Conservation (phyloP, 2,113 vertebrate genomes). For the Epinephelus cyanopodus region DNA sequence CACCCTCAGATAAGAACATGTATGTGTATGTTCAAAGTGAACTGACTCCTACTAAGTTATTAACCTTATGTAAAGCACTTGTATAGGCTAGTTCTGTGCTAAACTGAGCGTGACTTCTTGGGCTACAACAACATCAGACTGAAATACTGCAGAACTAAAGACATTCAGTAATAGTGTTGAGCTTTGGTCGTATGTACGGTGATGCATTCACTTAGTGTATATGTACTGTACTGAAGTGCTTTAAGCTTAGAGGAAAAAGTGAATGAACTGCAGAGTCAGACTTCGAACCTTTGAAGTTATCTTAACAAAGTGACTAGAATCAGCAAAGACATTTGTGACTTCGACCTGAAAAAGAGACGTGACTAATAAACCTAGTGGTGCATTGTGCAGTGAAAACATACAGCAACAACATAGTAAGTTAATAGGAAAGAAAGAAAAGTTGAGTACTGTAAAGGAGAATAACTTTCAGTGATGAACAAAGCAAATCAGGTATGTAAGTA, state of each 20-base stretch:
- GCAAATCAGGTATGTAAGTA: background rate
- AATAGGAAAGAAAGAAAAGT: background rate
- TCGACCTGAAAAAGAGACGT: background rate
- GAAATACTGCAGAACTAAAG: background rate
- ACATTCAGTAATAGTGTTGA: background rate
- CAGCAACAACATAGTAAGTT: background rate
- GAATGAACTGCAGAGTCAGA: background rate
- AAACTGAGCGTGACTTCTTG: background rate
- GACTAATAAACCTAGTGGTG: background rate
- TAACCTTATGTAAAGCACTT: background rate
- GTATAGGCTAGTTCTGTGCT: background rate
- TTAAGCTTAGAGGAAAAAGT: background rate
- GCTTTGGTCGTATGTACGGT: background rate
- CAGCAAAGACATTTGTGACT: background rate
- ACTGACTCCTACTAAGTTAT: background rate
- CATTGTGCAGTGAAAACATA: background rate
- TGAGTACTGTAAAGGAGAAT: background rate
- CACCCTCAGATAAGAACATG: background rate
- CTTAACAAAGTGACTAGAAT: background rate
- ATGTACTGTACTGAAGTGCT: background rate
- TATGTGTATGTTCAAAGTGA: background rate
- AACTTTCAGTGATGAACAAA: background rate
- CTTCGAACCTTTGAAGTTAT: background rate
- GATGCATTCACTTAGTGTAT: background rate
- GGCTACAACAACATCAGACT: background rate